Base-by-base conservation (phyloP, 2,113 vertebrate species). In the Bujurquina vittata region DNA sequence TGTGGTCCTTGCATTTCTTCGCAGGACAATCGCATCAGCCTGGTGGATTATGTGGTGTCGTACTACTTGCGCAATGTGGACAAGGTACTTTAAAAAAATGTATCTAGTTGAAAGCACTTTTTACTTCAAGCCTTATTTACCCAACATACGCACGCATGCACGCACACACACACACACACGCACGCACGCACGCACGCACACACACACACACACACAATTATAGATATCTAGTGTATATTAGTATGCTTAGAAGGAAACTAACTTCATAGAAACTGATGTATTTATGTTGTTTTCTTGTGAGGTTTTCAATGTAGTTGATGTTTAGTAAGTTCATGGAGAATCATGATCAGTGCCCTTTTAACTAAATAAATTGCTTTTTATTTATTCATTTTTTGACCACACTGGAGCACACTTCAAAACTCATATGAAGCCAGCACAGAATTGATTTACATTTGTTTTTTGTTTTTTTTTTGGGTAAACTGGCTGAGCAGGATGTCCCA, bases 1-100 rank as follows among this genome's bases (percentile, higher is more conserved):
- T 65, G 26, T 55, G 40, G 22, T 18, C 14, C 31, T 35, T 77
- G 17, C 10, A 33, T 77, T 65, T 72, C 23, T 23, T 73, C 60
- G 77, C 87, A 99, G 98, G 97, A 98, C 90, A 97, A 94, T 81
- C 94, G 94, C 1, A 97, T 97, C 89, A 98, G 96, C 92, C 95
- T 99, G 89, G 96, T 98, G 94, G 97, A 97, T 92, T 99, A 97
- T n/a, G 95, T 99, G 26, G 97, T 98, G 75, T 97, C 97, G 1
- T 98, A 97, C 91, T 99, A 98, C 91, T 93, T 99, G 63, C 97
- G 94, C 81, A 96, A 98, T 83, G 94, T 96, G 87, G 97, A 99
- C 89, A 93, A 97, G 97, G 98, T 99, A 97, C 7, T 55, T 15
- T 22, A 55, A 80, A 15, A 4, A 11, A 49, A 31, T 26, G 26